Evolutionary conservation across 2,888 invertebrate genomes (phyloP).

Genomic region (Callyntrura guangdongensis): DNA sequence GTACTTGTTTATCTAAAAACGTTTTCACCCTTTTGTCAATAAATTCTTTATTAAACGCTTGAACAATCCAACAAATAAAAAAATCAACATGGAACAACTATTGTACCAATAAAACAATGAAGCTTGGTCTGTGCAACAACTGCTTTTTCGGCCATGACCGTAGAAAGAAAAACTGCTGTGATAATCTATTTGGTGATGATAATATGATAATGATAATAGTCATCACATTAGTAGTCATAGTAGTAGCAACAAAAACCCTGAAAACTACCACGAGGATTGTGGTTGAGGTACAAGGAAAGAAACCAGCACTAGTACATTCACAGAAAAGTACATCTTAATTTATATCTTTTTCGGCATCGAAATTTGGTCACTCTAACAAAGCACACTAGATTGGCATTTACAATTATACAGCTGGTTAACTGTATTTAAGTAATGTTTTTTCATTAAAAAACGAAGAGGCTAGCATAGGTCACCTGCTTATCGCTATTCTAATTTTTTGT

Average conservation of each 20-base stretch:
- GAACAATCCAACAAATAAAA: not conserved
- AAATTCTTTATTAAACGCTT: slow-evolving; percentile 27
- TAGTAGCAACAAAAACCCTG: not conserved
- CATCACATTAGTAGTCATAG: slow-evolving; percentile 46
- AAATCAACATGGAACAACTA: slow-evolving; percentile 10
- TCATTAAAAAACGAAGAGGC: too few relatives aligned
- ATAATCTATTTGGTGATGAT: slow-evolving; percentile 34
- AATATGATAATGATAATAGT: slow-evolving; percentile 49
- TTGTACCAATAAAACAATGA: slow-evolving; percentile 46
- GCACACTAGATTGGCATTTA: too few relatives aligned
- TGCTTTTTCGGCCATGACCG: slow-evolving; percentile 24
- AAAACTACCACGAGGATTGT: too few relatives aligned
- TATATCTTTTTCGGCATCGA: not conserved
- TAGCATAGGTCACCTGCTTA: too few relatives aligned
- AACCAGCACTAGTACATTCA: not conserved
- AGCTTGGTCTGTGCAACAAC: slow-evolving; percentile 14
- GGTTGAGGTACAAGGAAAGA: not conserved
- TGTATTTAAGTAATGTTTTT: too few relatives aligned
- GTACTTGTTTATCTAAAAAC: not conserved
- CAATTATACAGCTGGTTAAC: too few relatives aligned
- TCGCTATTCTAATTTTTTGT: too few relatives aligned
- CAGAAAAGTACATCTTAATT: too few relatives aligned
- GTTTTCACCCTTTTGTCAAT: slow-evolving; percentile 12
- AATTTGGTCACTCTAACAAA: too few relatives aligned
- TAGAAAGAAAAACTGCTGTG: slow-evolving; percentile 1